Conservation (phyloP, 2,888 invertebrate species). For the Girardia tigrina region DNA sequence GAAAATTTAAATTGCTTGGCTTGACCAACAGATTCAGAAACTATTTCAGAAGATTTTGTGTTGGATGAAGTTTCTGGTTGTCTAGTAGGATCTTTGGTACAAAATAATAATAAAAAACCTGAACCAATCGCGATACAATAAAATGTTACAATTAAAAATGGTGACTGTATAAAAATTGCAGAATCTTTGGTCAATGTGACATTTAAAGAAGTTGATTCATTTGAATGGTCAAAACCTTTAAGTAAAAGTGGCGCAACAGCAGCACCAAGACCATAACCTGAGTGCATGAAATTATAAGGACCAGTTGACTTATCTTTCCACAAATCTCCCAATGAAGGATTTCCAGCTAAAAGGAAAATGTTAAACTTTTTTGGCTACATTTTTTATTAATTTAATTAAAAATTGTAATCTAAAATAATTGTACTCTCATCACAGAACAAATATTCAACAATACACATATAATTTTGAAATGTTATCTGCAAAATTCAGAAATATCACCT, state of each 20-base stretch:
- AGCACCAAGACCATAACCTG: slow-evolving; percentile 29
- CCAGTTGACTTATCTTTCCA: slow-evolving; percentile 29
- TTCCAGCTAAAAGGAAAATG: slow-evolving; percentile 28
- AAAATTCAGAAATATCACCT: too few species aligned
- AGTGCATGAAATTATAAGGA: slow-evolving; percentile 29
- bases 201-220: neutral
- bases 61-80: too few species aligned
- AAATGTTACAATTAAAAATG: neutral
- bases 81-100: neutral
- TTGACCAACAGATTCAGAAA: too few species aligned
- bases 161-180: neutral
- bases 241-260: slow-evolving; percentile 21
- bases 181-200: neutral
- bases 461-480: too few species aligned
- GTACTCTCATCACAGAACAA: too few species aligned
- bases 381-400: too few species aligned
- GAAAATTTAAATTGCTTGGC: too few species aligned
- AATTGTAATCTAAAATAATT: too few species aligned
- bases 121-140: neutral
- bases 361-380: too few species aligned
- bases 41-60: too few species aligned
- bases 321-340: slow-evolving; percentile 25
- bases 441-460: too few species aligned
- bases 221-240: slow-evolving; percentile 10
- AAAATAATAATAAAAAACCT: neutral